A percentile compares a stretch with the other conserved stretches of the same genome.
Conservation (phyloP, 2,797 vertebrate genomes). For the Syngnathus rostellatus region DNA sequence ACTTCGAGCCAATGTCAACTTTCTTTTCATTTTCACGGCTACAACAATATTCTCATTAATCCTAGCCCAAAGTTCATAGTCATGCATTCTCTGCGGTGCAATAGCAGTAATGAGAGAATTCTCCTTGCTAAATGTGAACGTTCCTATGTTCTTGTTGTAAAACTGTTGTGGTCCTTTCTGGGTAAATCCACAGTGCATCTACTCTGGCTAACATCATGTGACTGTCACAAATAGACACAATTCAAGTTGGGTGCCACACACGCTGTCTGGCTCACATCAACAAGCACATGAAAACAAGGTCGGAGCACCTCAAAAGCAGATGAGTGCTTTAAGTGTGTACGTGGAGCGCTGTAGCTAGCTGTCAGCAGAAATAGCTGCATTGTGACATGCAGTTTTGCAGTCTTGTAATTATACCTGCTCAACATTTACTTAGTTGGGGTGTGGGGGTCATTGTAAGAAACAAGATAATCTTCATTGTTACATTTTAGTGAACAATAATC, state of each 20-base stretch:
- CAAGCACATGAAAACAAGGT: slow-evolving; percentile 1
- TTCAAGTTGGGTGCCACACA: slow-evolving; percentile 33
- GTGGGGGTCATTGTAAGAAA: too few species aligned
- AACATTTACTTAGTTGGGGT: slow-evolving; percentile 19
- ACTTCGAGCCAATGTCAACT: background rate
- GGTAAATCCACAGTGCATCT: slow-evolving; percentile 28
- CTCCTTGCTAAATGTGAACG: background rate
- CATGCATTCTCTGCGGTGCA: background rate
- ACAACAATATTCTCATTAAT: background rate
- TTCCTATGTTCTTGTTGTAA: background rate
- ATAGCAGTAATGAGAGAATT: background rate
- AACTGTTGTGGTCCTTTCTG: slow-evolving; percentile 10
- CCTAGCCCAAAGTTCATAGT: background rate
- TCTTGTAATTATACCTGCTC: slow-evolving; percentile 33
- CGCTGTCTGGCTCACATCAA: slow-evolving; percentile 5
- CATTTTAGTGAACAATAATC: too few species aligned
- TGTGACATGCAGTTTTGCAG: slow-evolving; percentile 35
- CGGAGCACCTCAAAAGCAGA: slow-evolving; percentile 9
- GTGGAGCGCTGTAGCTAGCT: slow-evolving; percentile 33
- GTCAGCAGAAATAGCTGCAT: slow-evolving; percentile 39
- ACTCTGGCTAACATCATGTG: slow-evolving; percentile 36
- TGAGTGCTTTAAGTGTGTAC: slow-evolving; percentile 17
- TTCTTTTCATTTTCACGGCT: background rate
- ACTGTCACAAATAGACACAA: slow-evolving; percentile 51
- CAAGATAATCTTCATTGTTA: too few species aligned